A percentile compares a stretch with the other conserved stretches of the same genome.
phyloP scores from a whole-genome alignment of 1,140 invertebrate genomes.

The Acyrthosiphon pisum region DNA sequence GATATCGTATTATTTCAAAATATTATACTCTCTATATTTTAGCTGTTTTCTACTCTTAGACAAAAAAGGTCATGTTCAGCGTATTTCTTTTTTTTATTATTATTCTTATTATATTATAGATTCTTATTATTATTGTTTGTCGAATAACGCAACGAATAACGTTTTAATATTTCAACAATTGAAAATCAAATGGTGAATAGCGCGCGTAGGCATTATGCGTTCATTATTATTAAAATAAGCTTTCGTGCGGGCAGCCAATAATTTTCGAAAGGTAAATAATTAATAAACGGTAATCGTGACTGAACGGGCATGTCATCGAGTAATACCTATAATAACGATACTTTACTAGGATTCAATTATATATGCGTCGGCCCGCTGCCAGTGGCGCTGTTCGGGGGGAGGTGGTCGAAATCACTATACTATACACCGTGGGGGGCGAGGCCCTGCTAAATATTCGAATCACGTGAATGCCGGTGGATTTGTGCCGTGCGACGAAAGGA shows the following conservation, averaged over 20 bases:
- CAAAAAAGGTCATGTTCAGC: background rate
- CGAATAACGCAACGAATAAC: background rate
- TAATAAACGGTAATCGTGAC: conserved; percentile 50
- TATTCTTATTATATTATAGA: background rate
- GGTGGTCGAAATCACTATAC: conserved; percentile 35
- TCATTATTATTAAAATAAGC: conserved; percentile 18
- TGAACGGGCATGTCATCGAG: conserved; percentile 28
- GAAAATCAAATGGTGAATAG: background rate
- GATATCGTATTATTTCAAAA: background rate
- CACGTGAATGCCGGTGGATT: conserved; percentile 27
- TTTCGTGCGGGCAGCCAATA: conserved; percentile 24
- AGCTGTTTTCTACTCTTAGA: background rate
- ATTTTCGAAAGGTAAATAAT: conserved; percentile 45
- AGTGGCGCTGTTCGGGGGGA: background rate
- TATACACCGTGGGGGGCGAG: background rate
- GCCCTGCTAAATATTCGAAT: background rate
- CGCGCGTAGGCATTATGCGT: background rate
- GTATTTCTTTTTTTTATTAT: background rate
- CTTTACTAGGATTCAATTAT: conserved; percentile 45
- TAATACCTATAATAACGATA: conserved; percentile 35
- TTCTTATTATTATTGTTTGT: background rate
- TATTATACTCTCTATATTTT: background rate
- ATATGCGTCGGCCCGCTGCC: background rate
- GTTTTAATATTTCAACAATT: conserved; percentile 6
- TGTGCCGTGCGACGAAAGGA: background rate